Conservation (phyloP, 2,888 invertebrate species). For the Poecilus cupreus region DNA sequence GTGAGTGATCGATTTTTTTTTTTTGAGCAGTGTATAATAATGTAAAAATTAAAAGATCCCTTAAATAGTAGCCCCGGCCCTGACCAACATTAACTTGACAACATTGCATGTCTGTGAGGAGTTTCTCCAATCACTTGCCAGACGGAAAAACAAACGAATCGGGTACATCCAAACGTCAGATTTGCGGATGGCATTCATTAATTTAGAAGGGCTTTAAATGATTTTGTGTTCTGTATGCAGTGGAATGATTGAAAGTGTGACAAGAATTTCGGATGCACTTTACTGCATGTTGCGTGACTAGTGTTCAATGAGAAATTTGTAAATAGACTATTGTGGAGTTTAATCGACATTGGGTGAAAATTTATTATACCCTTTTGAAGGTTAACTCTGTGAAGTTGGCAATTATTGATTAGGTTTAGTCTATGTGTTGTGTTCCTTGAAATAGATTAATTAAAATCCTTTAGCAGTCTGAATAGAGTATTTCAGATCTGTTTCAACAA, state of each 20-base stretch:
- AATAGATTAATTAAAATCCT: conserved; percentile 23
- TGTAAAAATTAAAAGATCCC: no score
- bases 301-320: conserved; percentile 28
- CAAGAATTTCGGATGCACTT: not conserved
- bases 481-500: no score
- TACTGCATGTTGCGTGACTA: conserved; percentile 35
- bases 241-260: not conserved
- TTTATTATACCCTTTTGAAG: conserved; percentile 43
- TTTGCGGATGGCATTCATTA: not conserved
- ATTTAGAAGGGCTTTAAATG: not conserved
- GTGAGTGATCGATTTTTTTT: no score
- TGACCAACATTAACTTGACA: no score
- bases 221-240: not conserved
- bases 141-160: not conserved
- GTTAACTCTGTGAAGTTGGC: conserved; percentile 18
- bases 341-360: conserved; percentile 52
- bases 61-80: no score
- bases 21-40: no score
- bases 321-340: conserved; percentile 37
- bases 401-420: conserved; percentile 21
- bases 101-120: conserved; percentile 36
- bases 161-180: not conserved
- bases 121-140: not conserved
- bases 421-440: conserved; percentile 4
- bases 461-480: no score